Evolutionary conservation across 2,113 vertebrate species (phyloP).

Genomic region (Dascyllus trimaculatus): DNA sequence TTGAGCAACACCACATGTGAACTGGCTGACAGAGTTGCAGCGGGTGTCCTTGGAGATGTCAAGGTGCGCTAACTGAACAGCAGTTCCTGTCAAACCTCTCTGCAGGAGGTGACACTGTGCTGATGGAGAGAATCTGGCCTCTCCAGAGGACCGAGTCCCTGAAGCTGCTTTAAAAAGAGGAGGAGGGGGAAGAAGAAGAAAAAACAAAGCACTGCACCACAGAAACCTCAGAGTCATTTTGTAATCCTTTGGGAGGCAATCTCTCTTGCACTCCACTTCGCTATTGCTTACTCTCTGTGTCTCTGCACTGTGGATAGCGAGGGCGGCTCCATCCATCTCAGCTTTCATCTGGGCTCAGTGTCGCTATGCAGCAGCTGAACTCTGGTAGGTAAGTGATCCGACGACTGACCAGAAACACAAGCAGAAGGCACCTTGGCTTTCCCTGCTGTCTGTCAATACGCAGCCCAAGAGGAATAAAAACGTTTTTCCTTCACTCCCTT

Average conservation of each 20-base stretch:
- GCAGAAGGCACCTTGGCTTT: background rate
- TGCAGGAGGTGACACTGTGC: conserved; percentile 49
- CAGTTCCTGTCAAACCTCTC: conserved; percentile 56
- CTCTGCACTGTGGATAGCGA: conserved; percentile 3
- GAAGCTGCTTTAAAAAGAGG: conserved; percentile 13
- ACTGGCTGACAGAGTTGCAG: conserved; percentile 25
- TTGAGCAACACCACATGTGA: conserved; percentile 25
- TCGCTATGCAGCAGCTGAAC: conserved; percentile 45
- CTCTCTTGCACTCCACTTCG: conserved; percentile 21
- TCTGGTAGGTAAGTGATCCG: conserved; percentile 40
- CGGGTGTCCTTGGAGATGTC: conserved; percentile 56
- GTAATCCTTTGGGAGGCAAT: conserved; percentile 45
- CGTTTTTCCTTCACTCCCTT: conserved; percentile 7
- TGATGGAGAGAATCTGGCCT: conserved; percentile 51
- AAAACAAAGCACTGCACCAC: conserved; percentile 43
- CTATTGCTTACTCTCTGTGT: conserved; percentile 21
- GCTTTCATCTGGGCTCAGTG: conserved; percentile 39
- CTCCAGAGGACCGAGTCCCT: conserved; percentile 15
- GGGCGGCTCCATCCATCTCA: conserved; percentile 32
- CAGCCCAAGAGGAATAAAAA: background rate
- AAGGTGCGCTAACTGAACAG: conserved; percentile 49
- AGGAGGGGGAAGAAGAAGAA: background rate
- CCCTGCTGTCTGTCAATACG: background rate
- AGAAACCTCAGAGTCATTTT: conserved; percentile 51
- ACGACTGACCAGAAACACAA: conserved; percentile 31